phyloP scores from a whole-genome alignment of 2,113 vertebrate species.

The Tachycineta bicolor region DNA sequence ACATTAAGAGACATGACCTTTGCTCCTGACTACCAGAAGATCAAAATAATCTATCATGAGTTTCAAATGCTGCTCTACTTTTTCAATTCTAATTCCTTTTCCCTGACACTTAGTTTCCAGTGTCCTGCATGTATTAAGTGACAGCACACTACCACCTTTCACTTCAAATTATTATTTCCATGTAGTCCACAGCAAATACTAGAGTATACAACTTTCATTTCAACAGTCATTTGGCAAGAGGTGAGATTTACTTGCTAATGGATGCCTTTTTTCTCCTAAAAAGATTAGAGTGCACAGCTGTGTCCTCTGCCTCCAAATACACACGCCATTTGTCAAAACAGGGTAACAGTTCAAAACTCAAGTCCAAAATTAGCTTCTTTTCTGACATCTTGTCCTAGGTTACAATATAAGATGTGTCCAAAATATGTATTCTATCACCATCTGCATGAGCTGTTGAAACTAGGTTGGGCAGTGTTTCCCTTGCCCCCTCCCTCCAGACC shows the following conservation, averaged over 20 bases:
- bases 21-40: neutral
- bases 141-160: neutral
- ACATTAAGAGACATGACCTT: neutral
- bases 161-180: neutral
- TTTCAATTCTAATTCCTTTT: neutral
- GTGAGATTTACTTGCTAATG: neutral
- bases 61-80: neutral
- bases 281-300: neutral
- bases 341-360: conserved; percentile 3
- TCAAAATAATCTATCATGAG: neutral
- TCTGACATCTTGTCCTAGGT: neutral
- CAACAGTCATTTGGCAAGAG: neutral
- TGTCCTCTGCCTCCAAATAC: conserved; percentile 8
- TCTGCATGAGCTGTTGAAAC: no score
- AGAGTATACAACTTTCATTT: neutral
- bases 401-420: no score
- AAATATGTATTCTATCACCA: no score
- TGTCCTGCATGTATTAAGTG: neutral
- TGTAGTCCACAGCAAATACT: neutral
- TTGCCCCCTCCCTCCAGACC: no score
- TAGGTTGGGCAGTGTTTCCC: no score
- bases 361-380: neutral
- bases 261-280: neutral
- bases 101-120: neutral
- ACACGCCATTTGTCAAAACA: neutral